Base-by-base conservation (phyloP, 2,113 vertebrate genomes). In the Larimichthys crocea region DNA sequence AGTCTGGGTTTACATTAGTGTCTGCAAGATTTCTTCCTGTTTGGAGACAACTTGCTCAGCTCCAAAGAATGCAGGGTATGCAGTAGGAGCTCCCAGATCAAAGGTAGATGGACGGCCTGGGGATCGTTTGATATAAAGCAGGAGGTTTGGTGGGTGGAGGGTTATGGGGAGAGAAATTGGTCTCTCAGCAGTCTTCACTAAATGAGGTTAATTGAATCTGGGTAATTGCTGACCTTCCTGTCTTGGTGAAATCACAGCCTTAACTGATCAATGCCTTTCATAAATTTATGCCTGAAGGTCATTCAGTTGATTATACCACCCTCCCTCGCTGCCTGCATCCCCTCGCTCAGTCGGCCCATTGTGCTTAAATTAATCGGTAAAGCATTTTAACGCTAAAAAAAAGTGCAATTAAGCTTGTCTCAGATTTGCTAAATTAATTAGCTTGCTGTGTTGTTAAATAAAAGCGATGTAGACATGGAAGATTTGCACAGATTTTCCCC, bases 231-330 rank as follows among this genome's bases (percentile, higher is more conserved):
- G 94, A 94, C 94, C 93, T 93, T 89, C 87, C 87, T 91, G 92
- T 93, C 91, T 93, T 64, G 69, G 86, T 91, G 92, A 94, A 94
- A 95, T 94, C 92, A 89, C 92, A 90, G 91, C 90, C 88, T 93
- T 92, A 92, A 93, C 93, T 95, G 94, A 95, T 95, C 94, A 92
- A 94, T 94, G 94, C 86, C 83, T 94, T 94, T 94, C 94, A 95
- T 94, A 94, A 93, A 94, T 94, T 61, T 85, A 89, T 85, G 92
- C 89, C 92, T 89, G 85, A 94, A 94, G 93, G 94, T 94, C 92
- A 79, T 91, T 90, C 73, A 17, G 79, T 83, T 94, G 92, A 93
- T 93, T 94, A 92, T 63, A 2, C 84, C 29, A 44, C 75, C 80
- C 85, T 86, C 86, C 79, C 85, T 76, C 0, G 57, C 79, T 16